Evolutionary conservation across 2,888 invertebrate genomes (phyloP).

Genomic region (Bugulina stolonifera): DNA sequence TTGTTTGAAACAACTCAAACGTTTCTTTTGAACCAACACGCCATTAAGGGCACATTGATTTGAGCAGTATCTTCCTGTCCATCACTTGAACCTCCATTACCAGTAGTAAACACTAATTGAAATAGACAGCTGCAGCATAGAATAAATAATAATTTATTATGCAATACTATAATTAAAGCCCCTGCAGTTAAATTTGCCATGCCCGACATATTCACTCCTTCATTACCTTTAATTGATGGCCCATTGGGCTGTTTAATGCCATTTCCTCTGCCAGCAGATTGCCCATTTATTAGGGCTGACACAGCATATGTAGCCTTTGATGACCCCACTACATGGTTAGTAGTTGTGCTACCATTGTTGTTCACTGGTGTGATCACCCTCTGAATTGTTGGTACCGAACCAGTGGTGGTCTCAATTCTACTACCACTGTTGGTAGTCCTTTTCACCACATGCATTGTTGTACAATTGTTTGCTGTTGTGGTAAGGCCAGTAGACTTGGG

Average conservation of each 20-base stretch:
- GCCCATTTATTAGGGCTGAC: slow-evolving; percentile 12
- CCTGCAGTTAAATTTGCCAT: no score
- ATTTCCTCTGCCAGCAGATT: not conserved
- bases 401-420: not conserved
- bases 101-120: no score
- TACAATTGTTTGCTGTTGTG: no score
- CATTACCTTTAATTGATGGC: not conserved
- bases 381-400: not conserved
- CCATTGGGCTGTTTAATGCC: slow-evolving; percentile 16
- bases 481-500: not conserved
- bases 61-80: no score
- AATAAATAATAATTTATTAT: no score
- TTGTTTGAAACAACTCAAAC: no score
- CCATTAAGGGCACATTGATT: no score
- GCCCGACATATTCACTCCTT: no score
- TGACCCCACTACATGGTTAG: not conserved
- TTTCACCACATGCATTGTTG: not conserved
- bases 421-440: not conserved
- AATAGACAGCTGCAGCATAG: no score
- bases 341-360: not conserved
- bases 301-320: slow-evolving; percentile 11
- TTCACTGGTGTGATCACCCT: not conserved
- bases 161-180: no score
- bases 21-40: no score
- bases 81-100: no score